Evolutionary conservation across 2,888 invertebrate genomes (phyloP).

Genomic region (Hirtodrosophila histrioides): DNA sequence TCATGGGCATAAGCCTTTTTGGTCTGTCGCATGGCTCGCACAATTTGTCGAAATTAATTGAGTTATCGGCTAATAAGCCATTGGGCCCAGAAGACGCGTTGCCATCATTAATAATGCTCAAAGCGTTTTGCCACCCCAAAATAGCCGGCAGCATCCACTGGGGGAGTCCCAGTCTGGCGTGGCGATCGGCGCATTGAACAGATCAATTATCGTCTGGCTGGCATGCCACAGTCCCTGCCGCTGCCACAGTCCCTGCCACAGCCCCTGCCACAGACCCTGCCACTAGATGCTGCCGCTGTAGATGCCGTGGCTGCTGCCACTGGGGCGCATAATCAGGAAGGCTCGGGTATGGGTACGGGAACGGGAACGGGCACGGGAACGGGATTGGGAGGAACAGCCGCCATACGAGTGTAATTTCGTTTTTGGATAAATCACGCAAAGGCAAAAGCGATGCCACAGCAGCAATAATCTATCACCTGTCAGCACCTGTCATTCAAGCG

Average conservation of each 20-base stretch:
- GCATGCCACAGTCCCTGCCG: slow-evolving; percentile 7
- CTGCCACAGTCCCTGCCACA: background rate
- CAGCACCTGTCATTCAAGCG: slow-evolving; percentile 84
- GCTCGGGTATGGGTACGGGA: background rate
- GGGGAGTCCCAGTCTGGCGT: slow-evolving; percentile 68
- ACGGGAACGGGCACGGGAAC: slow-evolving; percentile 3
- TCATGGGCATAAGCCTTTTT: slow-evolving; percentile 46
- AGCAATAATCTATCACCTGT: slow-evolving; percentile 84
- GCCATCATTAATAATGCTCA: slow-evolving; percentile 79
- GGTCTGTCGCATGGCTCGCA: slow-evolving; percentile 26
- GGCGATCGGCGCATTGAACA: slow-evolving; percentile 70
- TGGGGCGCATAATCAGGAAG: slow-evolving; percentile 56
- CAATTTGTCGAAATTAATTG: slow-evolving; percentile 77
- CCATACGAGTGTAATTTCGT: slow-evolving; percentile 49
- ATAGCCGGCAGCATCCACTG: slow-evolving; percentile 34
- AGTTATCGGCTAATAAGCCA: slow-evolving; percentile 73
- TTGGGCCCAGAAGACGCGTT: slow-evolving; percentile 45
- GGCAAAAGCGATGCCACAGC: slow-evolving; percentile 39
- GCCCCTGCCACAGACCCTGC: slow-evolving; percentile 19
- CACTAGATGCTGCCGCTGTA: slow-evolving; percentile 6
- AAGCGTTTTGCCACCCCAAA: slow-evolving; percentile 60
- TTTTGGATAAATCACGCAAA: slow-evolving; percentile 76
- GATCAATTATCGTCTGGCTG: slow-evolving; percentile 68
- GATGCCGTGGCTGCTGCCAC: slow-evolving; percentile 23
- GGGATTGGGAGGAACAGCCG: slow-evolving; percentile 22